Percentiles rank a stretch among this genome's conserved stretches.
phyloP scores from a whole-genome alignment of 1,140 invertebrate species.

The Diachasmimorpha longicaudata region DNA sequence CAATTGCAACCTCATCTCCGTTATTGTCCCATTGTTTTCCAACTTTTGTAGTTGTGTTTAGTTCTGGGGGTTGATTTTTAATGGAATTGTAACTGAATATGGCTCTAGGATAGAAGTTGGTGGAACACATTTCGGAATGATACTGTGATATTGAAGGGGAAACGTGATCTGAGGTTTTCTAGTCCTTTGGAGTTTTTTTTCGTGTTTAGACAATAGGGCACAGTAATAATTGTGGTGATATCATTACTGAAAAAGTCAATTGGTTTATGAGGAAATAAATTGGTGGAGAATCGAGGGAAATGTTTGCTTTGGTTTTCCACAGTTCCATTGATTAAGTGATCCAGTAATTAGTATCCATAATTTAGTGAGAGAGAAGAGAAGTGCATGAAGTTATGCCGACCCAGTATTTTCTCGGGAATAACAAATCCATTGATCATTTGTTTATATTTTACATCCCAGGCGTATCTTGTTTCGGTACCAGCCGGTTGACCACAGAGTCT shows the following conservation, averaged over 20 bases:
- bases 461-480: constrained; percentile 60
- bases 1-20: constrained; percentile 40
- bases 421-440: constrained; percentile 11
- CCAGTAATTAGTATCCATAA: no score
- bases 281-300: no score
- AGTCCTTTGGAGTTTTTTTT: no score
- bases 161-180: no score
- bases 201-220: no score
- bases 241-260: no score
- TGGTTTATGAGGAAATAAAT: no score
- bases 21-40: background rate
- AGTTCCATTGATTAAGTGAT: no score
- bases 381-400: background rate
- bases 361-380: no score
- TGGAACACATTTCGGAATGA: background rate
- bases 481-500: constrained; percentile 53
- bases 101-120: background rate
- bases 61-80: background rate
- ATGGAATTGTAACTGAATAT: background rate
- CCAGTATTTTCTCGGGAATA: background rate
- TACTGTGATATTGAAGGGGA: no score
- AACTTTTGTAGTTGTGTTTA: background rate
- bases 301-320: no score
- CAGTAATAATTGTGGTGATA: no score
- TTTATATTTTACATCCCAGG: constrained; percentile 59